Evolutionary conservation across 2,888 invertebrate species (phyloP), one percentile per base, ranked within the genome.

Genomic region (Melanargia galathea): DNA sequence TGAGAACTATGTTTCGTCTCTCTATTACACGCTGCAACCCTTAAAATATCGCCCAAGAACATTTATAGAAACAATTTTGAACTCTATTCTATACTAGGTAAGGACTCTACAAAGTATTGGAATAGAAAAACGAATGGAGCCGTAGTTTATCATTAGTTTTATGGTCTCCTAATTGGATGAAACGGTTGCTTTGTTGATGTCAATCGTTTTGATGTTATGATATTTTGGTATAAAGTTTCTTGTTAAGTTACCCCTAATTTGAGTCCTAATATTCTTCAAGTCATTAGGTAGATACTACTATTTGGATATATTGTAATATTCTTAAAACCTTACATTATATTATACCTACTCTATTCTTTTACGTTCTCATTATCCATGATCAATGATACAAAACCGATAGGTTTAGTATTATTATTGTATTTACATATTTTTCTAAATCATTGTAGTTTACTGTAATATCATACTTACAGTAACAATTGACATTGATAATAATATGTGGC

Each of bases 81-180:
- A 45, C 57, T 70, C 70, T 80, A 70, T 52, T 0, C 0, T 0
- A 0, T 1, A 1, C 3, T 0, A 0, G 0, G 38, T 75, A 73
- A 66, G 57, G 38, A 24, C n/a, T 38, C 7, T n/a, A 4, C 3
- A 13, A 38, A 63, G 65, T 66, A 22, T 7, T 33, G 24, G 5
- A 22, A 45, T 16, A 46, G 62, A 40, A 59, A 61, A 55, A 30
- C 54, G n/a, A 68, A 64, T 16, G 71, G 75, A 63, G 75, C 77
- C 64, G 68, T 69, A 69, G 67, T 81, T 82, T 84, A 84, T 82
- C 80, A 78, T 80, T 80, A 83, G 73, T 74, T 77, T 83, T 82
- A 83, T 80, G 73, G 76, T 68, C 69, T 70, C 69, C 76, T 87
- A 86, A 87, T 87, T 87, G 85, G 86, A 80, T 78, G 78, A 80